A percentile compares a stretch with the other conserved stretches of the same genome.
Evolutionary conservation across 2,113 vertebrate genomes (phyloP).

Genomic region (Cryptotis parvus): DNA sequence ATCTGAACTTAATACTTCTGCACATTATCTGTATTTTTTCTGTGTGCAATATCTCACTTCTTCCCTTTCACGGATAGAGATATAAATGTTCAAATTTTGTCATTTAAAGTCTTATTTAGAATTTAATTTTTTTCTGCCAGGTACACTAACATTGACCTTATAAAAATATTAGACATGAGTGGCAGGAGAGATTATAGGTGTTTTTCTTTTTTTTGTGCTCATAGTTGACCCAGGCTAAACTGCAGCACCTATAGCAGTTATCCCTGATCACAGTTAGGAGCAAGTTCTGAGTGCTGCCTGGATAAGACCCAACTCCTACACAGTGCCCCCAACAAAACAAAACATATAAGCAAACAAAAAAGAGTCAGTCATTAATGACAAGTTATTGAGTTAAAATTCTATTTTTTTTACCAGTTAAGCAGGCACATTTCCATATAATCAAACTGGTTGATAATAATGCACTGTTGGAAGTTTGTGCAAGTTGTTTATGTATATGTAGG

Average conservation of each 20-base stretch:
- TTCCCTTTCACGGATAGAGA: background rate
- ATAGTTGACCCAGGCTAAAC: too few species aligned
- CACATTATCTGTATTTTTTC: background rate
- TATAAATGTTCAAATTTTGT: background rate
- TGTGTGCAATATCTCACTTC: background rate
- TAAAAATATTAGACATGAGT: background rate
- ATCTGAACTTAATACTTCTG: background rate
- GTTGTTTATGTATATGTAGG: background rate
- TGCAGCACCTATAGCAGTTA: too few species aligned
- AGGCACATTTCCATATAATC: background rate
- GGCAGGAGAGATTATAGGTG: too few species aligned
- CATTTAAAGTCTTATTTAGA: background rate
- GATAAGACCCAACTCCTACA: too few species aligned
- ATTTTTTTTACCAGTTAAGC: background rate
- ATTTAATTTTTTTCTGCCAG: background rate
- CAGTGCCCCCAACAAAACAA: too few species aligned
- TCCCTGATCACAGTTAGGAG: too few species aligned
- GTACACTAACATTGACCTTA: background rate
- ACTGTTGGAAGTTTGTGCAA: background rate
- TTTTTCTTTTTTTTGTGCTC: too few species aligned
- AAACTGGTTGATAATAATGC: background rate
- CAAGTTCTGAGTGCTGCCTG: too few species aligned
- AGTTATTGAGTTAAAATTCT: background rate
- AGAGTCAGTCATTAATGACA: background rate
- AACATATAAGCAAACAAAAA: background rate